A percentile compares a stretch with the other conserved stretches of the same genome.
phyloP scores from a whole-genome alignment of 2,797 vertebrate species.

The Myotis vivesi region DNA sequence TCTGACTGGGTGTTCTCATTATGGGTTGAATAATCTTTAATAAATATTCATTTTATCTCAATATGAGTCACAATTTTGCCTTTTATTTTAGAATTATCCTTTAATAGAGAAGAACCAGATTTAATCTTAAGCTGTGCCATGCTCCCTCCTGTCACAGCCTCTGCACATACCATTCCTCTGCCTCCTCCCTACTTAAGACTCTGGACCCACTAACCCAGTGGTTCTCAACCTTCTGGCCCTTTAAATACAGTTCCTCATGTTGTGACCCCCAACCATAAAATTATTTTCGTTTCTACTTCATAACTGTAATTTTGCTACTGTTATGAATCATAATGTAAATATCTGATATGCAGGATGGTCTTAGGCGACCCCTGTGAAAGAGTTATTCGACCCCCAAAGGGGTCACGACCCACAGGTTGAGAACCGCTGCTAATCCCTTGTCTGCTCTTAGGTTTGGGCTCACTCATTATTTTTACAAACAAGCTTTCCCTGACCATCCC shows the following conservation, averaged over 20 bases:
- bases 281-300: too few relatives aligned
- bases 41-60: slow-evolving; percentile 13
- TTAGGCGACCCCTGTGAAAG: too few relatives aligned
- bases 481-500: neutral
- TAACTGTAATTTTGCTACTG: too few relatives aligned
- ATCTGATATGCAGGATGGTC: too few relatives aligned
- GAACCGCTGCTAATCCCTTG: neutral
- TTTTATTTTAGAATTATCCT: neutral
- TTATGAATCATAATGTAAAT: too few relatives aligned
- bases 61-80: neutral
- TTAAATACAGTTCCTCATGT: too few relatives aligned
- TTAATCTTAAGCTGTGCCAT: neutral
- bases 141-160: neutral
- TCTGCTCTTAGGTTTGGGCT: neutral
- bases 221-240: too few relatives aligned
- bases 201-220: neutral
- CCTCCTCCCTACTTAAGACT: neutral
- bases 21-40: slow-evolving; percentile 21
- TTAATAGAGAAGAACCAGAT: neutral
- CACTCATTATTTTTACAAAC: neutral
- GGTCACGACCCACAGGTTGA: too few relatives aligned
- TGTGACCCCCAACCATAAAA: too few relatives aligned
- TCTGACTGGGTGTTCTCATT: neutral
- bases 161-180: neutral
- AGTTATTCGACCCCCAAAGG: too few relatives aligned